Conservation (phyloP, 1,140 invertebrate genomes). For the Drosophila chauvacae region DNA sequence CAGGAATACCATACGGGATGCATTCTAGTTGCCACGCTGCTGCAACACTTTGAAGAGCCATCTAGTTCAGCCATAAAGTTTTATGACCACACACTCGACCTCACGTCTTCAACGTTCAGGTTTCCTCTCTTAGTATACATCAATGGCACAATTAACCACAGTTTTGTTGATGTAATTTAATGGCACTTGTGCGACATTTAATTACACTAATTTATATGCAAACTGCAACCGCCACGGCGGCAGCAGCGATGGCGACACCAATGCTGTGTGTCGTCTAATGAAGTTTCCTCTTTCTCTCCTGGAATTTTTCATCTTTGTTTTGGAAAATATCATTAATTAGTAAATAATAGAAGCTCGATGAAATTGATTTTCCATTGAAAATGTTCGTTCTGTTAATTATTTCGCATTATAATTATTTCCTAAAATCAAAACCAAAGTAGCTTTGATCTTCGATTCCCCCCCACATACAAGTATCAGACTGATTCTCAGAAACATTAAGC, state of each 20-base stretch:
- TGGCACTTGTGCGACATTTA: slow-evolving; percentile 62
- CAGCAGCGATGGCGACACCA: slow-evolving; percentile 12
- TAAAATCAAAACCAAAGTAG: background rate
- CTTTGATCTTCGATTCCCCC: background rate
- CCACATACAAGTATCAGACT: background rate
- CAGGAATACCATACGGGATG: slow-evolving; percentile 2
- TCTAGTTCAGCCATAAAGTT: slow-evolving; percentile 42
- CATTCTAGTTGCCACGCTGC: slow-evolving; percentile 12
- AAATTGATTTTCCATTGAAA: background rate
- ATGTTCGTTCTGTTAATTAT: background rate
- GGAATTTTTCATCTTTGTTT: background rate
- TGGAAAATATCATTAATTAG: too few species aligned
- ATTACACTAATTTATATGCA: slow-evolving; percentile 71
- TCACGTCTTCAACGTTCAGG: background rate
- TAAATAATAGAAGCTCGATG: background rate
- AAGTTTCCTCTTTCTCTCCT: background rate
- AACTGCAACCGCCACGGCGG: slow-evolving; percentile 52
- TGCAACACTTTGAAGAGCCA: slow-evolving; percentile 10
- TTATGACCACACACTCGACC: slow-evolving; percentile 14
- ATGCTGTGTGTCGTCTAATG: slow-evolving; percentile 1
- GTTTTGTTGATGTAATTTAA: slow-evolving; percentile 41
- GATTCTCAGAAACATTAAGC: background rate
- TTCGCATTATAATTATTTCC: background rate
- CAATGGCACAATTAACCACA: slow-evolving; percentile 44
- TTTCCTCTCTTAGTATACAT: slow-evolving; percentile 11